Base-by-base conservation (phyloP, 2,113 vertebrate species). In the Hypocryptadius cinnamomeus region DNA sequence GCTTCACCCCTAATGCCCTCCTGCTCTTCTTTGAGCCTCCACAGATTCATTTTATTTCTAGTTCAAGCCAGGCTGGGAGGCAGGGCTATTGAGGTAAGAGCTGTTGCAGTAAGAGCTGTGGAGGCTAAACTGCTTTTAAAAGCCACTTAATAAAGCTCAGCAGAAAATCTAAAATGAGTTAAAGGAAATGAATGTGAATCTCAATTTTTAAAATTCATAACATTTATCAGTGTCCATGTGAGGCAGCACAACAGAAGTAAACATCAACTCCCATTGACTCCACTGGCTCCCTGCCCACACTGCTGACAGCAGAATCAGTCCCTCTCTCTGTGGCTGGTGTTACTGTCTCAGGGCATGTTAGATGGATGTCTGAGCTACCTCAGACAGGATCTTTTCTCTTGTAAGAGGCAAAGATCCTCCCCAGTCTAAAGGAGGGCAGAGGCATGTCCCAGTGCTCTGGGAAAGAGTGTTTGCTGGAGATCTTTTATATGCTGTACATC, bases 171-270 rank as follows among this genome's bases (percentile, higher is more conserved):
- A 91, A 92, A 86, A 91, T 63, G 72, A 84, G 76, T 85, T 95
- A 95, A 91, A 94, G 91, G 79, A 85, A 94, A 83, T 91, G 74
- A 95, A 95, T 94, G 93, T 57, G 71, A 94, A 91, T 89, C 87
- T 96, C 91, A 91, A 81, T 94, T 94, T 94, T 86, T 74, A 88
- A 95, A 95, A 95, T 96, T 96, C 91, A 88, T 92, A 96, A 72
- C 93, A 96, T 94, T 91, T 91, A 90, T 94, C 95, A 96, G 87
- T 94, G 93, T 92, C 95, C 86, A 23, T 2, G 19, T 0, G 1
- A 85, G 47, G 92, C 72, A 78, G 91, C 0, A 3, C 48, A 88
- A 84, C 56, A 91, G 92, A 33, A 64, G 72, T 90, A 94, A 96
- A 96, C 94, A 92, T 90, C 8, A 23, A 92, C 89, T 94, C 65